Percentiles rank a stretch among this genome's conserved stretches.
Conservation (phyloP, 2,113 vertebrate genomes). For the Rostratula benghalensis region DNA sequence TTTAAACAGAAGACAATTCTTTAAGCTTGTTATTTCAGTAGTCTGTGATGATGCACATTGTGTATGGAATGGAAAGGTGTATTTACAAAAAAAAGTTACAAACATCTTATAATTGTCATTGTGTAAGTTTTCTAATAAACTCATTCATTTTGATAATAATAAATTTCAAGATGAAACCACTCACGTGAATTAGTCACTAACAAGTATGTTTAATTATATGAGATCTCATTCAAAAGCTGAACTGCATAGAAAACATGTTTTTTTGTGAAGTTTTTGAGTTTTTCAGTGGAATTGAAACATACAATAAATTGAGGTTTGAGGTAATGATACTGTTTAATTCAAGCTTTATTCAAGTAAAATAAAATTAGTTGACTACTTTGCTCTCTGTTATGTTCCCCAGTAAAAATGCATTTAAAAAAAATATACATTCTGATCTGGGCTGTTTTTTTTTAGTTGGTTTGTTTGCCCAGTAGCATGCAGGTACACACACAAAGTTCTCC, state of each 20-base stretch:
- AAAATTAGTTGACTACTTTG: neutral
- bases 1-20: neutral
- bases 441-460: neutral
- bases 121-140: neutral
- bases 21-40: neutral
- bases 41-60: no score
- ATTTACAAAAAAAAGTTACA: neutral
- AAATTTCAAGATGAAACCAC: neutral
- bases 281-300: neutral
- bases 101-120: neutral
- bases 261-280: neutral
- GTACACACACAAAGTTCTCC: neutral
- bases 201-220: neutral
- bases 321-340: neutral
- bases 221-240: neutral
- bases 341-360: neutral
- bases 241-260: neutral
- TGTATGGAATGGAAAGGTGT: neutral
- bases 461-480: neutral
- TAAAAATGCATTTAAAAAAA: neutral
- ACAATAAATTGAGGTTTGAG: neutral
- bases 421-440: neutral
- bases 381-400: neutral
- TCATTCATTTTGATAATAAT: neutral
- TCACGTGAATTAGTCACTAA: neutral